A percentile compares a stretch with the other conserved stretches of the same genome.
Evolutionary conservation across 1,140 invertebrate species (phyloP).

Genomic region (Nasonia longicornis): DNA sequence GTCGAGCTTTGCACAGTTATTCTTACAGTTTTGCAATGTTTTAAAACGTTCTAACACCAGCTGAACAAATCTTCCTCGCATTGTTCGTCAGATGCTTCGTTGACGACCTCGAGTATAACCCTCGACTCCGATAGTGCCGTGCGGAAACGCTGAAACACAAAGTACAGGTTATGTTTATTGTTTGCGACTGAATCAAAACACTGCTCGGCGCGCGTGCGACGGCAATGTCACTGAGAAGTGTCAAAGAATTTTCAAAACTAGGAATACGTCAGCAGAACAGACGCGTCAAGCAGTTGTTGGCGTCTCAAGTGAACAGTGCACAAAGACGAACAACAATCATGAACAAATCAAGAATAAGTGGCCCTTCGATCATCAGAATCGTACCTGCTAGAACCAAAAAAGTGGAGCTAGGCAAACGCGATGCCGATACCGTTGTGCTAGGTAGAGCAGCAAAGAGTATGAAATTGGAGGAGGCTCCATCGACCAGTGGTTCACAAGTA

Average conservation of each 20-base stretch:
- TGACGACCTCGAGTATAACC: too few relatives aligned
- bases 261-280: background rate
- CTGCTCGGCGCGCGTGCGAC: background rate
- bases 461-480: background rate
- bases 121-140: too few relatives aligned
- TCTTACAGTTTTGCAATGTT: too few relatives aligned
- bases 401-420: background rate
- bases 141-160: too few relatives aligned
- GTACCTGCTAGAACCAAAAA: background rate
- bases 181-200: background rate
- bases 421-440: background rate
- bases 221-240: background rate
- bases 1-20: too few relatives aligned
- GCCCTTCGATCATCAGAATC: constrained; percentile 9
- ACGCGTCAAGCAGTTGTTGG: background rate
- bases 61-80: too few relatives aligned
- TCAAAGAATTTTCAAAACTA: background rate
- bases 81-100: too few relatives aligned
- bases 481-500: background rate
- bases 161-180: background rate
- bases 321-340: background rate
- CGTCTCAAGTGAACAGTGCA: background rate
- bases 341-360: background rate
- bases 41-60: too few relatives aligned
- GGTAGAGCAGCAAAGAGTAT: too few relatives aligned